Conservation (phyloP, 2,113 vertebrate genomes). For the Saguinus imperator region DNA sequence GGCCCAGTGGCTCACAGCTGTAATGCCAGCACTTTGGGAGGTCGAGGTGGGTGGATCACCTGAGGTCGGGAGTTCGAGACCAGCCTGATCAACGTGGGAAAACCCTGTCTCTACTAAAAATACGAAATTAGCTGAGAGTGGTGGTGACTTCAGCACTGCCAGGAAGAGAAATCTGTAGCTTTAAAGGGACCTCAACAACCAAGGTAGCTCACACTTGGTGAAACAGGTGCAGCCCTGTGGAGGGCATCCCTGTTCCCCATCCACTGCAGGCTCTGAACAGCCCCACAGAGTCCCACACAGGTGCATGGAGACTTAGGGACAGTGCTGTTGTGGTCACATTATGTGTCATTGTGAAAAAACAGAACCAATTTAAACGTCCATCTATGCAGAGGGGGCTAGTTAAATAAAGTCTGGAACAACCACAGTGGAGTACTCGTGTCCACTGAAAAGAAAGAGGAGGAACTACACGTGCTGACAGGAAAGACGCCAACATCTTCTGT, state of each 20-base stretch:
- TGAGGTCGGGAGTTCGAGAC: no score
- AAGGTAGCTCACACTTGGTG: neutral
- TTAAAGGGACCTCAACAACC: neutral
- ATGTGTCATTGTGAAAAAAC: neutral
- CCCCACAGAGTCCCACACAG: neutral
- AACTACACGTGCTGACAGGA: neutral
- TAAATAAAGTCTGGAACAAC: neutral
- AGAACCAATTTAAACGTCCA: neutral
- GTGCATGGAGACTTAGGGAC: neutral
- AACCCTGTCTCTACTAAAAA: no score
- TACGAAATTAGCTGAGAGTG: no score
- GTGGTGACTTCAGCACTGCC: no score
- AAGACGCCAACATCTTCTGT: neutral
- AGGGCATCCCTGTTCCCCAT: neutral
- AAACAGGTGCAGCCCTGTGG: neutral
- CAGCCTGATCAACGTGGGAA: no score
- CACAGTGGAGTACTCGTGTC: neutral
- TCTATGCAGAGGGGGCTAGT: neutral
- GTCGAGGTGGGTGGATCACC: no score
- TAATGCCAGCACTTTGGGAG: no score
- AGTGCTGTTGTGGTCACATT: accelerated
- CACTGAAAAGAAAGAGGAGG: neutral
- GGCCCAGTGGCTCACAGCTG: no score
- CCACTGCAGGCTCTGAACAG: neutral
- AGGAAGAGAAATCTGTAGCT: neutral